Conservation (phyloP, 2,797 vertebrate genomes). For the Denticeps clupeoides region DNA sequence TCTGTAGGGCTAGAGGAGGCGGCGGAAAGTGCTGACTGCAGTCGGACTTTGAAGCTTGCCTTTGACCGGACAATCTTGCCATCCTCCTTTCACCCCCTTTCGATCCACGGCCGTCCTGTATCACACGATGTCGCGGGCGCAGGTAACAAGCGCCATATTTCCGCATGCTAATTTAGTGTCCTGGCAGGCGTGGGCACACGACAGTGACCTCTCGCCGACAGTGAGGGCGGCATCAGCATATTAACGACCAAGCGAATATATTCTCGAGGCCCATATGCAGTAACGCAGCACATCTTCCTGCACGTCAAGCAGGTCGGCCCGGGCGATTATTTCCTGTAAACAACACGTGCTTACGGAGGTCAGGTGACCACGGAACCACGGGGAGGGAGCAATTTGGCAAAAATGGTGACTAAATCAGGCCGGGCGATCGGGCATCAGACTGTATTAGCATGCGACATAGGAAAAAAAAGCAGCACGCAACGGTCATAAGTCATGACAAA, state of each 20-base stretch:
- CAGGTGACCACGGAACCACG: no score
- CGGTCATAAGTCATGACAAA: no score
- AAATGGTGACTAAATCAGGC: no score
- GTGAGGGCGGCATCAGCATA: constrained; percentile 27
- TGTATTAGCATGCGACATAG: no score
- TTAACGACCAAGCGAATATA: constrained; percentile 33
- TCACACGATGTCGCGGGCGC: constrained; percentile 38
- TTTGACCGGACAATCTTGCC: neutral
- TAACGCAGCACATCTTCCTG: no score
- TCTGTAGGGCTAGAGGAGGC: constrained; percentile 36
- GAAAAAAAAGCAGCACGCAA: no score
- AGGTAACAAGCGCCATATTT: constrained; percentile 44
- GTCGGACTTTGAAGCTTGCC: constrained; percentile 35
- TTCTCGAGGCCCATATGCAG: no score
- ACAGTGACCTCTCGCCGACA: constrained; percentile 36
- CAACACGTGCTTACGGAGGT: no score
- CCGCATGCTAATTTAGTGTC: constrained; percentile 38
- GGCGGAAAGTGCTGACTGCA: constrained; percentile 33
- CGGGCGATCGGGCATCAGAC: no score
- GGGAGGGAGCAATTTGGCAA: no score
- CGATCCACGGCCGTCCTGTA: constrained; percentile 22
- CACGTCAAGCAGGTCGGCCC: no score
- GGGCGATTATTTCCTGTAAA: no score
- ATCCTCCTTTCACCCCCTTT: neutral
- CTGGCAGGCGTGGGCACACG: constrained; percentile 20